Conservation (phyloP, 2,113 vertebrate species). For the Ceuthmochares aereus region DNA sequence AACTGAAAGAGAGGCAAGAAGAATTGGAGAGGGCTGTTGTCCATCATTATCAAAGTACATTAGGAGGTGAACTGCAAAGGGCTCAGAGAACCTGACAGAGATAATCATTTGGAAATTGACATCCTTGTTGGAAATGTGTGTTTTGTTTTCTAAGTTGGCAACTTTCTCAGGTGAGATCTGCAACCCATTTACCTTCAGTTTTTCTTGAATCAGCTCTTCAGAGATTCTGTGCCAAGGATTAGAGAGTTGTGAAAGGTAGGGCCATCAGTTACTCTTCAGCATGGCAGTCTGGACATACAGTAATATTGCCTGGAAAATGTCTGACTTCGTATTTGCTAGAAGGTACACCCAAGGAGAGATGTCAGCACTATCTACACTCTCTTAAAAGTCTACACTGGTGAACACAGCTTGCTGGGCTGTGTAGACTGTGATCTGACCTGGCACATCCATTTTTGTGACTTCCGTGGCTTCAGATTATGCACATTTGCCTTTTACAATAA, state of each 20-base stretch:
- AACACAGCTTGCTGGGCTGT: background rate
- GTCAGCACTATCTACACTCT: background rate
- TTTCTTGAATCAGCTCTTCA: background rate
- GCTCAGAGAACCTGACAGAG: background rate
- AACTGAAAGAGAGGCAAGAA: background rate
- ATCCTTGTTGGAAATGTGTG: background rate
- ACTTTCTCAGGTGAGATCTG: background rate
- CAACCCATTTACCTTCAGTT: background rate
- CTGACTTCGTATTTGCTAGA: background rate
- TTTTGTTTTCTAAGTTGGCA: background rate
- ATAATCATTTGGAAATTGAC: background rate
- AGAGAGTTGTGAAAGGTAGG: background rate
- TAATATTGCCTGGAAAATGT: background rate
- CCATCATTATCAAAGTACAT: background rate
- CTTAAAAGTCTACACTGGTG: background rate
- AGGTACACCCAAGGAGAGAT: background rate
- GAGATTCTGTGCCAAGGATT: background rate
- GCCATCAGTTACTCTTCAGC: background rate
- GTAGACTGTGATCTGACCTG: background rate
- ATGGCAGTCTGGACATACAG: background rate
- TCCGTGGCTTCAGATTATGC: background rate
- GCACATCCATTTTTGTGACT: background rate
- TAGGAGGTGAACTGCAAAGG: background rate
- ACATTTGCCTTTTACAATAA: background rate
- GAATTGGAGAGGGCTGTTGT: background rate